phyloP scores from a whole-genome alignment of 2,113 vertebrate species.

The Hepsetus odoe region DNA sequence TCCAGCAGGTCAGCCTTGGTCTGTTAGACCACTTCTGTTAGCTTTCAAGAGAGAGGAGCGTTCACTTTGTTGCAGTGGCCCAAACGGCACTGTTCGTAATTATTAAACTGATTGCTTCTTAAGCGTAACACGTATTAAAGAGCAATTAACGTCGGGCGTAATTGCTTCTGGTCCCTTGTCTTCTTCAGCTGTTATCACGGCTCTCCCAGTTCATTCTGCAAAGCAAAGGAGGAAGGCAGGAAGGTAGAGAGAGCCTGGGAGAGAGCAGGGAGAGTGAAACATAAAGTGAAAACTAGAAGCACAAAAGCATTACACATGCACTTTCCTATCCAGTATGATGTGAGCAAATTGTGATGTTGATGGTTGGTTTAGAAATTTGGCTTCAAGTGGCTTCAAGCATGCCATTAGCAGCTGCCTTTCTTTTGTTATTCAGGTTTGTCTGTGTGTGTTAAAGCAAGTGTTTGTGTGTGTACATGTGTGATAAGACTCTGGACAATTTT shows the following conservation, averaged over 20 bases:
- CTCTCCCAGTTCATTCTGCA: background rate
- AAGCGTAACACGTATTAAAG: constrained; percentile 47
- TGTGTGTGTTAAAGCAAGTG: background rate
- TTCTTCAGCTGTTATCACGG: constrained; percentile 2
- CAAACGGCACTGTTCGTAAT: background rate
- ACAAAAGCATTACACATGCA: constrained; percentile 31
- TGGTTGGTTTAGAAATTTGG: constrained; percentile 18
- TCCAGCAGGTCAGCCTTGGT: background rate
- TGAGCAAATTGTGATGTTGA: constrained; percentile 37
- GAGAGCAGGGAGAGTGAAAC: background rate
- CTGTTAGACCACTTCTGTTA: background rate
- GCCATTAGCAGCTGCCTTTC: constrained; percentile 1
- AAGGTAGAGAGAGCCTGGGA: background rate
- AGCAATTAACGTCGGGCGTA: constrained; percentile 49
- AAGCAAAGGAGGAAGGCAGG: background rate
- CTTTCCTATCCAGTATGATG: constrained; percentile 19
- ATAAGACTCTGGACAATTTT: background rate
- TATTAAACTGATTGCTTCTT: constrained; percentile 34
- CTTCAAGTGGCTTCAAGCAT: constrained; percentile 11
- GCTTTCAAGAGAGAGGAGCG: background rate
- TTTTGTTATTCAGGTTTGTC: background rate
- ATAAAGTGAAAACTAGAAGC: background rate
- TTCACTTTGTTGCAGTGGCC: background rate
- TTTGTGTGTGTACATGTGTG: background rate
- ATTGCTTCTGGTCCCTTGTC: constrained; percentile 43